Evolutionary conservation across 2,113 vertebrate genomes (phyloP), one percentile per base, ranked within the genome.

Genomic region (Progne subis): DNA sequence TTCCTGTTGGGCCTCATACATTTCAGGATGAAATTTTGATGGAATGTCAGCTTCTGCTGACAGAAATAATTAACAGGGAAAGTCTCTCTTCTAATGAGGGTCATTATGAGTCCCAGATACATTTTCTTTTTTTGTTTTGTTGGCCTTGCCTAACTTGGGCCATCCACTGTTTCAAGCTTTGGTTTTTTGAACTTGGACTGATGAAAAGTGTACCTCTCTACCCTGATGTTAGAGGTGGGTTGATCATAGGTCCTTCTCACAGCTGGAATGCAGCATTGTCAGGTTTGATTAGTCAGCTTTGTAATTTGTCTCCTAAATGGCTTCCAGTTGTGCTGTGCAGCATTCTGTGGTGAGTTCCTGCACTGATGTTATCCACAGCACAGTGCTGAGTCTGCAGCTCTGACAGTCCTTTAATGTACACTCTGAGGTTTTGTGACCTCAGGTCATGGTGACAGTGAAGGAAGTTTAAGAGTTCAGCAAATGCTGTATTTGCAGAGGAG

Each of bases 351-450:
- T n/a, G 63, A 67, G 77, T 89, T 91, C 56, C 82, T 83, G 60
- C 44, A 17, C 74, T 90, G 92, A 89, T 94, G 77, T 95, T 96
- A 84, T 76, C 88, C 65, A 37, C 52, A 39, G 82, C 68, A 14
- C 39, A 71, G 26, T 95, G 94, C 96, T 95, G 93, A 91, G 87
- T 88, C 75, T 88, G 94, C 94, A 96, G 60, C 79, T 94, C 2
- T 12, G 6, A 17, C 37, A n/a, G 21, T 82, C 64, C 71, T 61
- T 59, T 87, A 26, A 82, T 72, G 84, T 76, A 81, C 3, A 31
- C 75, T 92, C 59, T 39, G 67, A 76, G 75, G 59, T 14, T 91
- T 81, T 69, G 28, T 92, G 88, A 92, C 71, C 93, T 86, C 1
- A 0, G 76, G 87, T 94, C 84, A 56, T 23, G 61, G 81, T 34